Evolutionary conservation across 2,888 invertebrate genomes (phyloP).

Genomic region (Brenthis hecate): DNA sequence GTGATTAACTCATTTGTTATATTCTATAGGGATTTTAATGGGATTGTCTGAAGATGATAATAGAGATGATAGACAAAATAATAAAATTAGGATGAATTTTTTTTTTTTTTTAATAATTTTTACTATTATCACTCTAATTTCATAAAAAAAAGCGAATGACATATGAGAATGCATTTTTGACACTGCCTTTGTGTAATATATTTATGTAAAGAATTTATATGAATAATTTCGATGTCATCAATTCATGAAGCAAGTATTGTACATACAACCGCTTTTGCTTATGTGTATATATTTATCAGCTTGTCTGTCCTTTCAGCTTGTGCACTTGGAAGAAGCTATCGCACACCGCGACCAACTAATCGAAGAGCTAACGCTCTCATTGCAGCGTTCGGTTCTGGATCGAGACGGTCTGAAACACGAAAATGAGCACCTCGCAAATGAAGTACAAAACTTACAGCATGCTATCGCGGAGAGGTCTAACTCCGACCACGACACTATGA

Average conservation of each 20-base stretch:
- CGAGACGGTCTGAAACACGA: slow-evolving; percentile 84
- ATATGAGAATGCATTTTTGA: slow-evolving; percentile 5
- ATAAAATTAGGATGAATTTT: too few species aligned
- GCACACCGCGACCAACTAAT: slow-evolving; percentile 87
- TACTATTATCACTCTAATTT: not conserved
- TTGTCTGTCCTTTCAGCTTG: slow-evolving; percentile 84
- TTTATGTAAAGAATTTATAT: not conserved
- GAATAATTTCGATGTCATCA: not conserved
- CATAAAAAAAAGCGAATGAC: not conserved
- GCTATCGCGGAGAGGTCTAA: slow-evolving; percentile 59
- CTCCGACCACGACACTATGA: slow-evolving; percentile 67
- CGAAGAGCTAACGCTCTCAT: slow-evolving; percentile 86
- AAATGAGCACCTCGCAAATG: slow-evolving; percentile 83
- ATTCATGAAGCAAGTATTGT: slow-evolving; percentile 14
- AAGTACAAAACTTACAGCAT: slow-evolving; percentile 80
- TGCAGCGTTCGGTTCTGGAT: slow-evolving; percentile 85
- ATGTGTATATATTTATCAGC: slow-evolving; percentile 39
- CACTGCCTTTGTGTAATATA: not conserved
- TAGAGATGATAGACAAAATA: too few species aligned
- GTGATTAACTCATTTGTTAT: too few species aligned
- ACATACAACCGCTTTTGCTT: slow-evolving; percentile 9
- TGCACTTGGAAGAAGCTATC: slow-evolving; percentile 88
- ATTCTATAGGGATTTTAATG: too few species aligned
- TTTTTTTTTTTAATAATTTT: not conserved
- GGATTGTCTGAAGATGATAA: too few species aligned